A percentile compares a stretch with the other conserved stretches of the same genome.
Conservation (phyloP, 2,888 invertebrate species). For the Archips xylosteana region DNA sequence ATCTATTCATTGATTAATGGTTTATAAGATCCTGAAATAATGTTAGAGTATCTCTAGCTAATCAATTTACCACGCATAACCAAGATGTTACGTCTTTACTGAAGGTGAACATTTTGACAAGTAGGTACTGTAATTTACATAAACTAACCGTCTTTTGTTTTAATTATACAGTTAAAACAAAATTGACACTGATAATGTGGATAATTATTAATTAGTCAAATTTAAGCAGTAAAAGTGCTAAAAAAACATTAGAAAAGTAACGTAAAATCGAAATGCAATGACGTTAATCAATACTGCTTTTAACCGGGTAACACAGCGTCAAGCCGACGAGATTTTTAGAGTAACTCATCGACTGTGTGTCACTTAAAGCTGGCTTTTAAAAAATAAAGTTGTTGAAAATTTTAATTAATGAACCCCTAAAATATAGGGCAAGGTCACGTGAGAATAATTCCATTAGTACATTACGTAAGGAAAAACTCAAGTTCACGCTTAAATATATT, state of each 20-base stretch:
- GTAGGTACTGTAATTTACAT: constrained; percentile 26
- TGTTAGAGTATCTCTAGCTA: not conserved
- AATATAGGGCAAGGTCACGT: constrained; percentile 80
- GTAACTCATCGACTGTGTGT: not conserved
- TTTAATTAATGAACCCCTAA: constrained; percentile 37
- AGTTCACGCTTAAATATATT: constrained; percentile 26
- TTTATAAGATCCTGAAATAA: not conserved
- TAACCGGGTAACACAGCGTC: constrained; percentile 25
- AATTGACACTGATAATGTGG: not conserved
- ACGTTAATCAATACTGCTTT: constrained; percentile 34
- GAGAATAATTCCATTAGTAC: constrained; percentile 74
- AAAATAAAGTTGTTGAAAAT: not conserved
- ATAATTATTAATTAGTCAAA: not conserved
- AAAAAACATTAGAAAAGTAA: not conserved
- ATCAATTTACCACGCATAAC: not conserved
- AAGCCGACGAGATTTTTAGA: constrained; percentile 13
- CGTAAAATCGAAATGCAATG: not conserved
- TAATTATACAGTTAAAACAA: not conserved
- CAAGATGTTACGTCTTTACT: constrained; percentile 4
- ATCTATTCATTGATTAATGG: not conserved
- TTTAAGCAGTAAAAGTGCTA: not conserved
- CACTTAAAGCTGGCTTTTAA: not conserved
- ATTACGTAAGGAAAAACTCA: constrained; percentile 77
- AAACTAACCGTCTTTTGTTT: constrained; percentile 30
- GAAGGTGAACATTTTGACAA: constrained; percentile 7